phyloP scores from a whole-genome alignment of 2,113 vertebrate species.

The Calidris pugnax region DNA sequence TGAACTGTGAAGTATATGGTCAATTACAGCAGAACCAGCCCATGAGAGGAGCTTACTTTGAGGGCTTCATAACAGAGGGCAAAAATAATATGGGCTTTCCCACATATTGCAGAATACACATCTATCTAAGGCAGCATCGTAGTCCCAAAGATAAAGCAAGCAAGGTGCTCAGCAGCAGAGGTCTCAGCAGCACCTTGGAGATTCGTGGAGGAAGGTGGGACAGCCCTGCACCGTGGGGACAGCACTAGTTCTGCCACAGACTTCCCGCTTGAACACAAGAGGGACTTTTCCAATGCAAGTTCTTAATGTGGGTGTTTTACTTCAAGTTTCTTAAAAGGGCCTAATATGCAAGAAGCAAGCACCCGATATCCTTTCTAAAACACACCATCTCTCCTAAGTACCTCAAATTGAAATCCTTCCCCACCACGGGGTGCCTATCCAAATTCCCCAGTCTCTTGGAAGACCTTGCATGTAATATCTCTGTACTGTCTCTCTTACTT shows the following conservation, averaged over 20 bases:
- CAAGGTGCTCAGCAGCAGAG: not conserved
- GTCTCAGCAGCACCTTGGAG: not conserved
- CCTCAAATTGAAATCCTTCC: not conserved
- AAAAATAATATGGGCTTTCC: not conserved
- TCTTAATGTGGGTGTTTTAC: not conserved
- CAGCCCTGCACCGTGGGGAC: not conserved
- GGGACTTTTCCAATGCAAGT: not conserved
- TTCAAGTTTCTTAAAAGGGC: not conserved
- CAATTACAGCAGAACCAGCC: constrained; percentile 6
- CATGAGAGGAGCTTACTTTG: not conserved
- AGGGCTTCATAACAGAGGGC: not conserved
- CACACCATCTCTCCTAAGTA: not conserved
- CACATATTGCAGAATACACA: not conserved
- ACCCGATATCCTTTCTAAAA: not conserved
- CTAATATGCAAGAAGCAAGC: not conserved
- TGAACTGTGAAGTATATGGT: constrained; percentile 24
- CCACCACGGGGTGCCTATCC: not conserved
- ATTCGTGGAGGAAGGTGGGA: not conserved
- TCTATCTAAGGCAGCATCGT: not conserved
- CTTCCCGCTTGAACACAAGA: not conserved
- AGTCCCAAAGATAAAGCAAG: not conserved
- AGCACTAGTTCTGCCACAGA: not conserved
- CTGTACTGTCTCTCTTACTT: not conserved
- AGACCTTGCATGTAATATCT: not conserved
- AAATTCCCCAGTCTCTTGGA: not conserved